phyloP scores from a whole-genome alignment of 2,113 vertebrate genomes.

The Hystrix brachyura region DNA sequence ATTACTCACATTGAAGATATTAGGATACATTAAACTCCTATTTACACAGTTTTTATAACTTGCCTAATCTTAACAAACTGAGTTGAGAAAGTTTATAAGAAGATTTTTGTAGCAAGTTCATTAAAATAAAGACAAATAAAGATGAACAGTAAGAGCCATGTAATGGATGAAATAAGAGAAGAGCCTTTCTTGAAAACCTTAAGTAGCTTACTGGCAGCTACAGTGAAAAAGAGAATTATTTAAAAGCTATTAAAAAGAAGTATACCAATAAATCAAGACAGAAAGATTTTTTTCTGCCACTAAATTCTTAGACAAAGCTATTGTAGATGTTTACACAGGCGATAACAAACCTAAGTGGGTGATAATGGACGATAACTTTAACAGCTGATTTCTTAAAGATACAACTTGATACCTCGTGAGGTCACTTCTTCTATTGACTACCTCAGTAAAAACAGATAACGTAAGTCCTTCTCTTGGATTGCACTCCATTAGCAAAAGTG shows the following conservation, averaged over 20 bases:
- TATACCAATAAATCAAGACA: neutral
- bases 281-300: constrained; percentile 1
- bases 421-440: neutral
- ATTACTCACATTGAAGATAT: neutral
- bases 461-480: neutral
- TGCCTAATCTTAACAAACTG: neutral
- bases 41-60: neutral
- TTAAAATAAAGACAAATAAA: constrained; percentile 49
- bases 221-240: constrained; percentile 51
- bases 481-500: neutral
- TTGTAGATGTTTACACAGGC: neutral
- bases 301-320: constrained; percentile 6
- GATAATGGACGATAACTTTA: neutral
- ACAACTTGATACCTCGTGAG: neutral
- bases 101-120: constrained; percentile 20
- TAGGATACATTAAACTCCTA: neutral
- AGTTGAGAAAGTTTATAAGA: constrained; percentile 50
- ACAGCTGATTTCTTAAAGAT: neutral
- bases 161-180: constrained; percentile 42
- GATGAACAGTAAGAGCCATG: neutral
- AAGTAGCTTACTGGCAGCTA: constrained; percentile 65
- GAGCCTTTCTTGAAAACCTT: constrained; percentile 14
- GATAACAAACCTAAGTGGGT: neutral
- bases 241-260: constrained; percentile 59
- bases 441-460: neutral